Percentiles rank a stretch among this genome's conserved stretches.
Evolutionary conservation across 2,797 vertebrate genomes (phyloP).

Genomic region (Podarcis lilfordi): DNA sequence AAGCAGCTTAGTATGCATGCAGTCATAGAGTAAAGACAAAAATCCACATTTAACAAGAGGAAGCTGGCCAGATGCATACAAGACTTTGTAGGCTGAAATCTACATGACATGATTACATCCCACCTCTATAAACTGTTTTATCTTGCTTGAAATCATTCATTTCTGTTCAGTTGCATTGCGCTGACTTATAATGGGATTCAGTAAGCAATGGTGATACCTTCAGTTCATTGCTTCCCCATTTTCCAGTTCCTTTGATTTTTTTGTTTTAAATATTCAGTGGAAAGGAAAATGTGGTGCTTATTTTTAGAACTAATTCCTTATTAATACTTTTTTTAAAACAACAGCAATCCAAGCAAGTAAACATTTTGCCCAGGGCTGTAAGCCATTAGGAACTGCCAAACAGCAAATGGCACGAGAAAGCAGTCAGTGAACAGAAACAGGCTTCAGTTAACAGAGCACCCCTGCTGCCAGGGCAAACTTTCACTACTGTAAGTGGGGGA

Average conservation of each 20-base stretch:
- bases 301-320: slow-evolving; percentile 1
- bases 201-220: background rate
- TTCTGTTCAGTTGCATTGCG: slow-evolving; percentile 13
- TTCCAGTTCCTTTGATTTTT: slow-evolving; percentile 25
- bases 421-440: background rate
- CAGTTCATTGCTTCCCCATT: slow-evolving; percentile 5
- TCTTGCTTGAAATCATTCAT: slow-evolving; percentile 17
- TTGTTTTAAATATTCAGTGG: background rate
- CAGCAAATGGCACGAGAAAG: background rate
- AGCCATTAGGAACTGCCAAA: background rate
- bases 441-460: background rate
- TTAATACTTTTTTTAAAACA: background rate
- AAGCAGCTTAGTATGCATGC: too few relatives aligned
- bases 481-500: background rate
- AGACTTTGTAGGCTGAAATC: background rate
- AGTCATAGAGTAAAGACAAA: background rate
- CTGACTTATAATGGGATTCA: slow-evolving; percentile 21
- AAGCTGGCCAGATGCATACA: background rate
- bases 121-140: slow-evolving; percentile 11
- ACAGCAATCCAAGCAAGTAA: background rate
- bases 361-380: background rate
- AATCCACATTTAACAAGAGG: background rate
- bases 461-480: background rate
- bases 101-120: background rate
- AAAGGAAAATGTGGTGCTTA: background rate